These are phyloP conservation scores for Zapornia atra DNA, from an alignment of 2,113 vertebrate genomes.

Conservation along the genomic window DNA sequence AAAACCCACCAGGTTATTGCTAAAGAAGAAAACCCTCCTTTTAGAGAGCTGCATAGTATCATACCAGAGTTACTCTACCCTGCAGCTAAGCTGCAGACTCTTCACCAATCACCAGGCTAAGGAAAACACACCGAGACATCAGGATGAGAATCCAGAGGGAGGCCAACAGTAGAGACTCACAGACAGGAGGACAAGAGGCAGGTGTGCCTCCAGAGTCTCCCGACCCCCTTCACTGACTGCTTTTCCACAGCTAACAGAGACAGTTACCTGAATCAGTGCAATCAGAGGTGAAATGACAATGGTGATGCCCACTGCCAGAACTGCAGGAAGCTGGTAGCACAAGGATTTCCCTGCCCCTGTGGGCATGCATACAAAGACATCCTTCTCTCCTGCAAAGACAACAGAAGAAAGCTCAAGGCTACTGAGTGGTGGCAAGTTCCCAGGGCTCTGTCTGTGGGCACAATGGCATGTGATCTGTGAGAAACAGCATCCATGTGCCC, in stretches of 20 bases:
- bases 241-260: not conserved
- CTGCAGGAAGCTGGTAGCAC: slow-evolving; percentile 95
- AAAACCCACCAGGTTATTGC: not conserved
- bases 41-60: not conserved
- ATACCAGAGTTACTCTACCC: not conserved
- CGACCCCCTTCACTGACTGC: not conserved
- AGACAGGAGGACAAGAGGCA: not conserved
- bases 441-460: not conserved
- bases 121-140: not conserved
- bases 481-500: not conserved
- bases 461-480: not conserved
- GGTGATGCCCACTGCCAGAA: slow-evolving; percentile 89
- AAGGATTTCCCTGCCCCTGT: slow-evolving; percentile 97
- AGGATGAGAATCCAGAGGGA: not conserved
- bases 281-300: slow-evolving; percentile 96
- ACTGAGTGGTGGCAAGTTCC: not conserved
- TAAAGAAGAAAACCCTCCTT: not conserved
- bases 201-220: not conserved
- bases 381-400: slow-evolving; percentile 86
- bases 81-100: not conserved
- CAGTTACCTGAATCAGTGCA: slow-evolving; percentile 94
- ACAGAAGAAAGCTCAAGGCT: slow-evolving; percentile 49
- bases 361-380: slow-evolving; percentile 98
- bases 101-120: not conserved
- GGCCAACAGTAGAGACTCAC: not conserved